Evolutionary conservation across 2,888 invertebrate genomes (phyloP).

Genomic region (Stenodema calcarata): DNA sequence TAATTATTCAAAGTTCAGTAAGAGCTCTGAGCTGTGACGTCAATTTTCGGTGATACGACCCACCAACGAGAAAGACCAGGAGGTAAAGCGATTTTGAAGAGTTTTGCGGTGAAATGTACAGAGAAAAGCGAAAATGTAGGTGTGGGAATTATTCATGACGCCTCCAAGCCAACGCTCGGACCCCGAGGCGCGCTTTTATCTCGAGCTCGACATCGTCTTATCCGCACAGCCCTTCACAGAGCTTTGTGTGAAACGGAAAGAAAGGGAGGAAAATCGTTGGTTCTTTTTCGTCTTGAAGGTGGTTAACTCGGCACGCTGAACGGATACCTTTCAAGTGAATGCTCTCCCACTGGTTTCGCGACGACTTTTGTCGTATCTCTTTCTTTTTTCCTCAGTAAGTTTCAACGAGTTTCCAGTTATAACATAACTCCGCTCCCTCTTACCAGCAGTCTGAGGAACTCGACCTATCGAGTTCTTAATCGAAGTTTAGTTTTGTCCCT

Average conservation of each 20-base stretch:
- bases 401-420: not conserved
- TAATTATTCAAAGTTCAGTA: too few relatives aligned
- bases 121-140: not conserved
- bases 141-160: constrained; percentile 5
- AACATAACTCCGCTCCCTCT: too few relatives aligned
- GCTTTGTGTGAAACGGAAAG: not conserved
- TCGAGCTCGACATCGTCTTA: not conserved
- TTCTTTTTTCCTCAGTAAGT: not conserved
- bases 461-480: too few relatives aligned
- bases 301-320: not conserved
- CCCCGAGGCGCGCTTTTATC: not conserved
- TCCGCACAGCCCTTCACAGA: not conserved
- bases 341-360: not conserved
- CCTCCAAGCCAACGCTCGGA: not conserved
- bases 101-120: not conserved
- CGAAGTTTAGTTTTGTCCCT: too few relatives aligned
- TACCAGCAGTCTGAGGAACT: too few relatives aligned
- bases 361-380: not conserved
- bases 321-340: not conserved
- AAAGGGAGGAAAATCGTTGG: not conserved
- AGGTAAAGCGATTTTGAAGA: not conserved
- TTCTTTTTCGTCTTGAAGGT: not conserved
- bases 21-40: too few relatives aligned
- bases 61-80: not conserved
- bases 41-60: too few relatives aligned